Evolutionary conservation across 2,888 invertebrate species (phyloP), one percentile per base, ranked within the genome.

Genomic region (Margaritifera margaritifera): DNA sequence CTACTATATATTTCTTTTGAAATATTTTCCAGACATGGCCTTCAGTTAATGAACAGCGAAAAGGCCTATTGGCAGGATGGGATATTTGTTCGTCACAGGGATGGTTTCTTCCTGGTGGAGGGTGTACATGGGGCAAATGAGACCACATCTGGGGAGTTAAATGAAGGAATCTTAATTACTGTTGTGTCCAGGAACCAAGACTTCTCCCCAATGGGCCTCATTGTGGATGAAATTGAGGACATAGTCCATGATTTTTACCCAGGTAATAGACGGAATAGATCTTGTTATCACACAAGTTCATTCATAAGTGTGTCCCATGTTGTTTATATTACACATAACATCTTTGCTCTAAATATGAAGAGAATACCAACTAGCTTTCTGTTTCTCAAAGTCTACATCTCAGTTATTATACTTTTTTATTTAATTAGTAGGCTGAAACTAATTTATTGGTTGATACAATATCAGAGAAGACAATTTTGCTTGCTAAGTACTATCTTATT

Each of bases 21-120:
- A 18, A 20, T 51, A 58, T 62, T n/a, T 67, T 62, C 56, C 62
- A 79, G 78, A 20, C 62, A 69, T 53, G 80, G 79, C 8, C 69
- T 83, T 31, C 73, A 72, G 51, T 61, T 82, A 19, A 70, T 70
- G 51, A 75, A 79, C 42, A 76, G 79, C 8, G 75, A 78, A 24
- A 78, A 80, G 62, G 78, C 80, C 25, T 88, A 83, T 71, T 88
- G 87, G 85, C 78, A 81, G 52, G 81, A 87, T 62, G 87, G 87
- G n/a, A 79, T 87, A 20, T 73, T 76, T 64, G 79, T 86, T 15
- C 72, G 73, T 22, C 80, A 83, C 72, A 77, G 73, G 1, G 69
- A 69, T n/a, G 86, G 87, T 1, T 80, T 77, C 65, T 80, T 87
- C 57, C 74, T 81, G 42, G 51, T 25, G 25, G 67, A 61, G 51